Conservation (phyloP, 2,797 vertebrate genomes). For the Bradypus variegatus region DNA sequence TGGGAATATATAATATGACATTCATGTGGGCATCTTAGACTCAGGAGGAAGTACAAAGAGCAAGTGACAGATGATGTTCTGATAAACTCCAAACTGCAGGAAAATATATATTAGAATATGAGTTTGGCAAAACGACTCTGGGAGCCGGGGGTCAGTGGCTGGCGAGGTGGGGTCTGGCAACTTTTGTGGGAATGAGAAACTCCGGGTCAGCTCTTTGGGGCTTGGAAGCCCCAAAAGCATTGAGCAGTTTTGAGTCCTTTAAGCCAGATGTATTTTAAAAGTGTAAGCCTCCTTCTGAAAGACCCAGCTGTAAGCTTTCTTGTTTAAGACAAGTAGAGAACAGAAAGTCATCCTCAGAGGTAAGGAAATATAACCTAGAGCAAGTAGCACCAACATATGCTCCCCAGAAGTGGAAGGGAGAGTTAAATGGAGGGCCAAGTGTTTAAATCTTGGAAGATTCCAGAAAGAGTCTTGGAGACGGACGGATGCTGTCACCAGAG, state of each 20-base stretch:
- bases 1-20: slow-evolving; percentile 2
- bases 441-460: slow-evolving; percentile 49
- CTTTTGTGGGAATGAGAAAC: background rate
- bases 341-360: slow-evolving; percentile 51
- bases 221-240: background rate
- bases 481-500: slow-evolving; percentile 41
- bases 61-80: background rate
- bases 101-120: slow-evolving; percentile 6
- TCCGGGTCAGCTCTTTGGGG: background rate
- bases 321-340: background rate
- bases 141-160: background rate
- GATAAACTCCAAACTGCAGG: background rate
- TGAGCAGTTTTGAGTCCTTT: background rate
- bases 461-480: slow-evolving; percentile 43
- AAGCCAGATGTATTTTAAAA: background rate
- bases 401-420: slow-evolving; percentile 42
- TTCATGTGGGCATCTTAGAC: background rate
- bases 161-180: background rate
- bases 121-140: background rate
- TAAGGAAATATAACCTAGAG: slow-evolving; percentile 42
- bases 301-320: background rate
- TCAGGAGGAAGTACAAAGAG: background rate
- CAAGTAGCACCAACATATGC: background rate
- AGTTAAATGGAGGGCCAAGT: background rate
- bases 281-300: background rate